A percentile compares a stretch with the other conserved stretches of the same genome.
These are phyloP conservation scores for Caloenas nicobarica DNA, from an alignment of 2,113 vertebrate genomes.

Conservation along the genomic window DNA sequence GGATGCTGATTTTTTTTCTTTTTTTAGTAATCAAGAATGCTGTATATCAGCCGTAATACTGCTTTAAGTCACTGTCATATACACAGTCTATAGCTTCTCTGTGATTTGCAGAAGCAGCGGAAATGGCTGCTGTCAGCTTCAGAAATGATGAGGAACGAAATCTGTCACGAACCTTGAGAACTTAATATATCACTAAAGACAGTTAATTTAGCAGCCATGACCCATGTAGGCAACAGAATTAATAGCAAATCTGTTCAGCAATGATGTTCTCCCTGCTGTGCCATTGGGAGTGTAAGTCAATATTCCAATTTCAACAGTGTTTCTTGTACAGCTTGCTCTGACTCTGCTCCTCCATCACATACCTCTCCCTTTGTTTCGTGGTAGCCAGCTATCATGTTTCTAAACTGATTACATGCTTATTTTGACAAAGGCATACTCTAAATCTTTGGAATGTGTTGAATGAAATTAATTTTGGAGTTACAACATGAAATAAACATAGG, in stretches of 20 bases:
- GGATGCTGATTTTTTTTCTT: neutral
- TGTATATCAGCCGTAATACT: neutral
- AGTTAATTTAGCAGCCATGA: constrained; percentile 73
- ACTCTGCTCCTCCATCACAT: neutral
- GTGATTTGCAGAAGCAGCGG: constrained; percentile 17
- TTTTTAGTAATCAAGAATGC: neutral
- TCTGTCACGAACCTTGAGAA: constrained; percentile 69
- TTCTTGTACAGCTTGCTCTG: neutral
- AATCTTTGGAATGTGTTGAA: neutral
- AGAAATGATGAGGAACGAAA: constrained; percentile 58
- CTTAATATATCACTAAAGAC: constrained; percentile 78
- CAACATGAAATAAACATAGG: neutral
- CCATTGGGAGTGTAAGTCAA: neutral
- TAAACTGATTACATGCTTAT: neutral
- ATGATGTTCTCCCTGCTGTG: neutral
- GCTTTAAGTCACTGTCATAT: constrained; percentile 33
- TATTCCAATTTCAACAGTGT: neutral
- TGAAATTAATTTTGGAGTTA: neutral
- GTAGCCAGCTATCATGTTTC: neutral
- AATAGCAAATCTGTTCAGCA: constrained; percentile 49
- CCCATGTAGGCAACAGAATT: constrained; percentile 67
- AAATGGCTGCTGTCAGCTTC: constrained; percentile 60
- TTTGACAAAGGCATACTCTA: neutral
- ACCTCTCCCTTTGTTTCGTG: neutral
- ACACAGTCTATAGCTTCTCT: neutral